Conservation (phyloP, 2,888 invertebrate genomes). For the Margaritifera margaritifera region DNA sequence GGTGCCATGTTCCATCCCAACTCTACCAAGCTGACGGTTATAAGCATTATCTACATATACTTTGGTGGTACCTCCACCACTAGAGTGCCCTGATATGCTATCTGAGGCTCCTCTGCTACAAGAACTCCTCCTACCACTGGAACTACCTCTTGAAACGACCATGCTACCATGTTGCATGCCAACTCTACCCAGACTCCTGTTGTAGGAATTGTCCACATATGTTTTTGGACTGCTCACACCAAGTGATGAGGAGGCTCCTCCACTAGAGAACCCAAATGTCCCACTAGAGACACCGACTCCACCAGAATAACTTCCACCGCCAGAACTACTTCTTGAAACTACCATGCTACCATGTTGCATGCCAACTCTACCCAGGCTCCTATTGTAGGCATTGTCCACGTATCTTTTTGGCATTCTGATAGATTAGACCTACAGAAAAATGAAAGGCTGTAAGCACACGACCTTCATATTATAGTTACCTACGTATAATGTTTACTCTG, state of each 20-base stretch:
- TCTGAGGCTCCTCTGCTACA: too few relatives aligned
- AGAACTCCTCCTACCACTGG: too few relatives aligned
- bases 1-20: conserved; percentile 14
- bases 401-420: conserved; percentile 2
- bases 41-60: conserved; percentile 14
- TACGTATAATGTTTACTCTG: too few relatives aligned
- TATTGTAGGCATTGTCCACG: conserved; percentile 17
- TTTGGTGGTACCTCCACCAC: neutral
- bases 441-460: too few relatives aligned
- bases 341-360: conserved; percentile 13
- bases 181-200: neutral
- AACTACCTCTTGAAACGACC: conserved; percentile 9
- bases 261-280: too few relatives aligned
- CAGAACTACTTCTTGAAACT: conserved; percentile 6
- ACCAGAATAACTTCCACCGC: neutral
- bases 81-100: too few relatives aligned
- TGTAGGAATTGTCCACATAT: conserved; percentile 4
- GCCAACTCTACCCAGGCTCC: conserved; percentile 14
- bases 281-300: neutral
- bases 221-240: neutral
- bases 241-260: too few relatives aligned
- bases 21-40: conserved; percentile 12
- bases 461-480: too few relatives aligned
- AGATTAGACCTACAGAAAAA: too few relatives aligned
- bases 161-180: conserved; percentile 4